Percentiles rank a stretch among this genome's conserved stretches.
Conservation (phyloP, 2,113 vertebrate species). For the Ophthalmolycus amberensis region DNA sequence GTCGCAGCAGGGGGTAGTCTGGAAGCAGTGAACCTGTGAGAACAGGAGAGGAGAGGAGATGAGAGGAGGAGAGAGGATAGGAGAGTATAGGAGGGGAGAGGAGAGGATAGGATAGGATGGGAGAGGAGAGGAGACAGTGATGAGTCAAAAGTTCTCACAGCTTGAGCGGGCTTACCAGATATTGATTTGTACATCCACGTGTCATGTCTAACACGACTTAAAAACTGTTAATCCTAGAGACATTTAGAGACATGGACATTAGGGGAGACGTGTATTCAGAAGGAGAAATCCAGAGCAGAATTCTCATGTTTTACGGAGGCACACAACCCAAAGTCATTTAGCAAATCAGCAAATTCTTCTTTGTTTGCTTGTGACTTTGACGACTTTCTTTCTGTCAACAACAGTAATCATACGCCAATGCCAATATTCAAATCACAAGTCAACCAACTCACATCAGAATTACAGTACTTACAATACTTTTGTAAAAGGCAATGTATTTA, state of each 20-base stretch:
- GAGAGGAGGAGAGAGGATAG: neutral
- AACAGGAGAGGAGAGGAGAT: slow-evolving; percentile 15
- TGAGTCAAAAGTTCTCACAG: slow-evolving; percentile 45
- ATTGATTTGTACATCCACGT: slow-evolving; percentile 49
- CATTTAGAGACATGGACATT: slow-evolving; percentile 27
- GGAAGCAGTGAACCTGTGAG: slow-evolving; percentile 26
- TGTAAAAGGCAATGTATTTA: neutral
- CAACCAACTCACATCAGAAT: neutral
- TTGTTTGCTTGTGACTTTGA: neutral
- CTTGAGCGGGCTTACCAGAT: slow-evolving; percentile 53
- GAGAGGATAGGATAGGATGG: slow-evolving; percentile 2
- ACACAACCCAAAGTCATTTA: slow-evolving; percentile 17
- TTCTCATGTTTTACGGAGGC: slow-evolving; percentile 20
- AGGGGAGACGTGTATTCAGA: slow-evolving; percentile 14
- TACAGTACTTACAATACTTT: neutral
- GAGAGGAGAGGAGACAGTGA: slow-evolving; percentile 7
- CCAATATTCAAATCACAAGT: neutral
- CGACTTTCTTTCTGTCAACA: neutral
- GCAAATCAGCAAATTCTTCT: slow-evolving; percentile 1
- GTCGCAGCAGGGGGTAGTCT: slow-evolving; percentile 29
- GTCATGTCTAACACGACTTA: slow-evolving; percentile 61
- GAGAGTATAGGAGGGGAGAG: slow-evolving; percentile 24
- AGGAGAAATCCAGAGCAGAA: slow-evolving; percentile 15
- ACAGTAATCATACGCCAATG: neutral
- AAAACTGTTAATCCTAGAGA: slow-evolving; percentile 50